Conservation (phyloP, 2,113 vertebrate genomes). For the Lutjanus erythropterus region DNA sequence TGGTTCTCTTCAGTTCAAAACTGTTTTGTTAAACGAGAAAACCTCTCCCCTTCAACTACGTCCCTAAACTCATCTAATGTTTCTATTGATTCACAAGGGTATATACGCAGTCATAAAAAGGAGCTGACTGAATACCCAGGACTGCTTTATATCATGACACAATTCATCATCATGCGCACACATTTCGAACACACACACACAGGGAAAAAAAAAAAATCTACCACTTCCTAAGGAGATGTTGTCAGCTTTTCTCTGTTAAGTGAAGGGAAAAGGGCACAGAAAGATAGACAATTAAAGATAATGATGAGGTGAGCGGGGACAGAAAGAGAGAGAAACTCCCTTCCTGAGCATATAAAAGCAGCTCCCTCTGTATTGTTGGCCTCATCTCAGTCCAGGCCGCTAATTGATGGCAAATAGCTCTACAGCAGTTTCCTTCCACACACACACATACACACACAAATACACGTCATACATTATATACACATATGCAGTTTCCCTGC, state of each 20-base stretch:
- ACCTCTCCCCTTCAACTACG: conserved; percentile 67
- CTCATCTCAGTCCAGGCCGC: conserved; percentile 75
- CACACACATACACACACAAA: conserved; percentile 54
- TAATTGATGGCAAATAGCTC: conserved; percentile 86
- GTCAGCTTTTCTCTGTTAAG: conserved; percentile 61
- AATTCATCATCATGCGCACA: conserved; percentile 70
- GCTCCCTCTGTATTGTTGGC: conserved; percentile 65
- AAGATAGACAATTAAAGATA: conserved; percentile 69
- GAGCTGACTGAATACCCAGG: conserved; percentile 72
- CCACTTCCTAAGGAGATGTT: conserved; percentile 51
- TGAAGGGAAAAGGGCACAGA: conserved; percentile 49
- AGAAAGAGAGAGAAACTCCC: conserved; percentile 65
- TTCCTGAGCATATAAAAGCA: conserved; percentile 65
- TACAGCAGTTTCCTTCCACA: conserved; percentile 71
- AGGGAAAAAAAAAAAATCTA: conserved; percentile 1
- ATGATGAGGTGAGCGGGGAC: conserved; percentile 70
- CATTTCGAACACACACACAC: conserved; percentile 24
- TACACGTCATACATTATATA: conserved; percentile 78
- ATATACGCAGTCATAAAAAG: conserved; percentile 71
- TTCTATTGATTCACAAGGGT: conserved; percentile 78
- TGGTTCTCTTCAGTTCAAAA: conserved; percentile 81
- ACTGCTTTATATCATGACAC: conserved; percentile 78
- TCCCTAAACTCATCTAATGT: conserved; percentile 75
- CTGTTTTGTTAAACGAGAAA: conserved; percentile 75
- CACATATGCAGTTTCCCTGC: conserved; percentile 84